phyloP scores from a whole-genome alignment of 1,140 invertebrate species.

The Bombus consobrinus region DNA sequence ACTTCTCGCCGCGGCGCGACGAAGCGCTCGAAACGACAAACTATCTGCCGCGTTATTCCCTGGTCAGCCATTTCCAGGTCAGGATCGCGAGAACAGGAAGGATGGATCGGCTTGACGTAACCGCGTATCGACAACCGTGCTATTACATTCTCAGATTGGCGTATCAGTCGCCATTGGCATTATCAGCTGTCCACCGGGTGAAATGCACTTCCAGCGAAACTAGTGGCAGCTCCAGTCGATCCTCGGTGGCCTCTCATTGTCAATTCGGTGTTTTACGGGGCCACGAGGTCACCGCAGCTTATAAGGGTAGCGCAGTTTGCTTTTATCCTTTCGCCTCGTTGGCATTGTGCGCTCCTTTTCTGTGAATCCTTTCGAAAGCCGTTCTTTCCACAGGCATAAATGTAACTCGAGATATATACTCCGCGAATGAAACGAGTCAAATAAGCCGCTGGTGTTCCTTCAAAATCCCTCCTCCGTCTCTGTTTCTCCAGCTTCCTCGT shows the following conservation, averaged over 20 bases:
- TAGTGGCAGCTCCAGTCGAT: slow-evolving; percentile 11
- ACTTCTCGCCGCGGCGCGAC: not conserved
- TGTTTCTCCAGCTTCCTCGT: not conserved
- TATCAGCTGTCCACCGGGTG: slow-evolving; percentile 31
- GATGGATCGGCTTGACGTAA: slow-evolving; percentile 7
- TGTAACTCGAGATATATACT: slow-evolving; percentile 46
- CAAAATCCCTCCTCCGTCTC: not conserved
- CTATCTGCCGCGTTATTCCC: not conserved
- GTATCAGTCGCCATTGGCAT: slow-evolving; percentile 49
- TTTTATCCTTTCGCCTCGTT: slow-evolving; percentile 43
- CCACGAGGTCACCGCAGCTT: not conserved
- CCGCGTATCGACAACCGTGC: slow-evolving; percentile 45
- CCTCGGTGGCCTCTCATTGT: slow-evolving; percentile 39
- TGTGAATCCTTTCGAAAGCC: slow-evolving; percentile 40
- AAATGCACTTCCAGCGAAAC: slow-evolving; percentile 29
- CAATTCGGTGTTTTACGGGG: slow-evolving; percentile 56
- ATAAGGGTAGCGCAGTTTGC: not conserved
- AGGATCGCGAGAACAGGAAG: not conserved
- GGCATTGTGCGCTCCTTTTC: slow-evolving; percentile 46
- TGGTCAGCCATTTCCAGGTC: not conserved
- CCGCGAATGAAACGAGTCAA: slow-evolving; percentile 50
- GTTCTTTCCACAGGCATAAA: slow-evolving; percentile 30
- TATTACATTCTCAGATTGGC: slow-evolving; percentile 60
- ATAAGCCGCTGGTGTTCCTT: slow-evolving; percentile 38
- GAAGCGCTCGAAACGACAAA: not conserved